Percentiles rank a stretch among this genome's conserved stretches.
Evolutionary conservation across 2,113 vertebrate genomes (phyloP).

Genomic region (Antidorcas marsupialis): DNA sequence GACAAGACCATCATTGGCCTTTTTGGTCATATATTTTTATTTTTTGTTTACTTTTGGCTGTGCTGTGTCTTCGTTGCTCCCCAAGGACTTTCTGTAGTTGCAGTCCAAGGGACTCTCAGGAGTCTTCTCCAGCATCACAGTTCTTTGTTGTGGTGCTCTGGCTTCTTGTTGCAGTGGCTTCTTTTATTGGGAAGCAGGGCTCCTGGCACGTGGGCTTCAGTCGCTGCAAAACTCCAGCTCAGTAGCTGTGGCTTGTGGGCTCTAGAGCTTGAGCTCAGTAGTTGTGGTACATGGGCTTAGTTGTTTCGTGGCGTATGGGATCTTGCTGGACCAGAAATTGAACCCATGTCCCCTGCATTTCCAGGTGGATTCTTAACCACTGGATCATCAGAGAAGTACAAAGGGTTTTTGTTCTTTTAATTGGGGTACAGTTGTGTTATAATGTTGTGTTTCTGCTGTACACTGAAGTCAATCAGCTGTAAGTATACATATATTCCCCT

Average conservation of each 20-base stretch:
- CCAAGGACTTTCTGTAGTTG: neutral
- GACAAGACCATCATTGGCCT: neutral
- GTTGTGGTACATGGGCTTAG: neutral
- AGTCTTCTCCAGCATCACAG: too few relatives aligned
- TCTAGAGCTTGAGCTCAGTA: neutral
- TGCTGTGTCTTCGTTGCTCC: neutral
- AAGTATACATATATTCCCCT: neutral
- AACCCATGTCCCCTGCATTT: neutral
- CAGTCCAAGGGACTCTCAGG: neutral
- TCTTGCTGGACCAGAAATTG: neutral
- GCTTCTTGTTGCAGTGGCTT: neutral
- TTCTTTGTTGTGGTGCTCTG: neutral
- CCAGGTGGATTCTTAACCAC: neutral
- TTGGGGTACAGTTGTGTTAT: neutral
- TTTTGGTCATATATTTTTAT: neutral
- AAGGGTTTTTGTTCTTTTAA: neutral
- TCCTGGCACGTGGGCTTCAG: neutral
- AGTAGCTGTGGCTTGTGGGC: neutral
- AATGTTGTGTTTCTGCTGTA: neutral
- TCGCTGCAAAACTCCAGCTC: neutral
- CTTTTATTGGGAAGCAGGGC: neutral
- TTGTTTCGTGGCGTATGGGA: neutral
- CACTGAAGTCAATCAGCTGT: neutral
- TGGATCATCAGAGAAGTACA: neutral
- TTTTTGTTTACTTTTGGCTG: neutral